Base-by-base conservation (phyloP, 2,888 invertebrate genomes). In the Formica aserva region DNA sequence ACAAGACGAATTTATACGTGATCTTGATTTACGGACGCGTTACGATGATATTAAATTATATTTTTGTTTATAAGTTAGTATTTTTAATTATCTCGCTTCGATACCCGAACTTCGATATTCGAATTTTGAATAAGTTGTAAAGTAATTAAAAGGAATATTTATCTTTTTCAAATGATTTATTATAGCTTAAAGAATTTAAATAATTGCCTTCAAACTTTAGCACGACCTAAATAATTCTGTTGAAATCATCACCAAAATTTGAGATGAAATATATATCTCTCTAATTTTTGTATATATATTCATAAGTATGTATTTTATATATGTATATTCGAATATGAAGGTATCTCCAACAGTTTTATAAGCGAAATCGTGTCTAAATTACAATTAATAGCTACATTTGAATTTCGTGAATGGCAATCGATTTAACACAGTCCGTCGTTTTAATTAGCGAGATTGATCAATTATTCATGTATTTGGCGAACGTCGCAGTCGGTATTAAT, bases 391-490 rank as follows among this genome's bases (percentile, higher is more conserved):
- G 3, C 35, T 38, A 26, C 13, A 38, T 77, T 45, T 45, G 35
- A 32, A 71, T 78, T 32, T 60, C 13, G 18, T 22, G 35, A 71
- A 78, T 60, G 32, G 15, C 29, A 57, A 15, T 18, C 52, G 15
- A 26, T 11, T 63, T 63, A 29, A 66, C 48, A 35, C 29, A 66
- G 26, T 55, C 3, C 9, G 5, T 26, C 29, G 71, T 78, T 41
- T 80, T 72, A 80, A 80, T 80, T 80, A 80, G 35, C 41, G 26
- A 77, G 8, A 15, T 69, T 32, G 62, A 66, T 84, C 81, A 62
- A 84, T 84, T 82, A 84, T 82, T 84, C 81, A 81, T 72, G 48
- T 55, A 22, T 32, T 63, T 67, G n/a, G n/a, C 1, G 6, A 29
- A 41, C 13, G 18, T 29, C 32, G 35, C 41, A 62, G 26, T 32